These are phyloP conservation scores for Adrianichthys oophorus DNA, from an alignment of 2,797 vertebrate genomes.

Conservation along the genomic window DNA sequence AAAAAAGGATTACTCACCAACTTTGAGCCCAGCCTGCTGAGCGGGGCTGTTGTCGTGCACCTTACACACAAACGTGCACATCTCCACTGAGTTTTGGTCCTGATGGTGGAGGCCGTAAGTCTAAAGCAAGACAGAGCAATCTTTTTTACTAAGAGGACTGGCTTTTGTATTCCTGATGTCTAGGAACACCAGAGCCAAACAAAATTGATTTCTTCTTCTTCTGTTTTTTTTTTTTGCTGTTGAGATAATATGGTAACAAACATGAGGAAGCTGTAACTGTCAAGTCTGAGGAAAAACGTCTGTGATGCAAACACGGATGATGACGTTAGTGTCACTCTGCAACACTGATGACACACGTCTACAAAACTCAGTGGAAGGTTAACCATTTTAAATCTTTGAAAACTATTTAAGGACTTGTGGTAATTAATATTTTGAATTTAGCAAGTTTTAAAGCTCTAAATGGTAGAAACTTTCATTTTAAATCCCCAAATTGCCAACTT, in stretches of 20 bases:
- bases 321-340: no score
- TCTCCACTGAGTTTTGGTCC: conserved; percentile 90
- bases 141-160: not conserved
- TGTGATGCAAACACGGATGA: no score
- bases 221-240: not conserved
- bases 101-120: conserved; percentile 94
- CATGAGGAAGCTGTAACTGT: conserved; percentile 17
- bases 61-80: conserved; percentile 95
- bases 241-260: conserved; percentile 2
- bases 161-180: not conserved
- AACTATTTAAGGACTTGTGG: no score
- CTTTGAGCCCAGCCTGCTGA: conserved; percentile 86
- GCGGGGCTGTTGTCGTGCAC: conserved; percentile 90
- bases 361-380: no score
- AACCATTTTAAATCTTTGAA: no score
- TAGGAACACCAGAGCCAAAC: not conserved
- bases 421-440: no score
- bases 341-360: no score
- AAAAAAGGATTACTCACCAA: conserved; percentile 79
- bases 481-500: no score
- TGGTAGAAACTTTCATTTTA: no score
- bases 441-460: no score
- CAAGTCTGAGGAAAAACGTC: conserved; percentile 13
- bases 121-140: conserved; percentile 70
- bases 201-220: not conserved